phyloP scores from a whole-genome alignment of 2,888 invertebrate species.

The Hirtodrosophila alboralis region DNA sequence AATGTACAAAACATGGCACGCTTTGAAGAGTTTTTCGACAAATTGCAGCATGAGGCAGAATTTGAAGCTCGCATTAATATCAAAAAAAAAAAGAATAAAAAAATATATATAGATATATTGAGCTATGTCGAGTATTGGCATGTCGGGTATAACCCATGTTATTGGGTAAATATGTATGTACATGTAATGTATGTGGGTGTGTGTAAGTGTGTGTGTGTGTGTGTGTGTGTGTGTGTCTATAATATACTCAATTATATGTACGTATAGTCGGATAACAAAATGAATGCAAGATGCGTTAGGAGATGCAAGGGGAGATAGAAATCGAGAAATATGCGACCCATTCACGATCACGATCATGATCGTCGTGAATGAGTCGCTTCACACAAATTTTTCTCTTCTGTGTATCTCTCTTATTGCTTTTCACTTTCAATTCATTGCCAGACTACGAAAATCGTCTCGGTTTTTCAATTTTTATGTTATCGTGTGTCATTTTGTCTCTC shows the following conservation, averaged over 20 bases:
- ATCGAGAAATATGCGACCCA: no score
- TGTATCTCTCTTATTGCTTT: not conserved
- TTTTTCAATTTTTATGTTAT: conserved; percentile 12
- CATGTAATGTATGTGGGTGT: conserved; percentile 16
- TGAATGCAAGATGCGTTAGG: no score
- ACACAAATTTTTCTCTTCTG: no score
- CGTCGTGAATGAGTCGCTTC: no score
- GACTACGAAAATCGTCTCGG: conserved; percentile 10
- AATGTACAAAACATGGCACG: conserved; percentile 69
- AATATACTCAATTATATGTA: no score
- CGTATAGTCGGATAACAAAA: conserved; percentile 1
- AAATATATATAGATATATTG: conserved; percentile 35
- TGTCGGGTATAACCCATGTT: conserved; percentile 22
- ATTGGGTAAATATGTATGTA: conserved; percentile 23
- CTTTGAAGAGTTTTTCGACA: conserved; percentile 35
- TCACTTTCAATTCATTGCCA: conserved; percentile 2
- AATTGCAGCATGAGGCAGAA: conserved; percentile 40
- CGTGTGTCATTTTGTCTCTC: conserved; percentile 18
- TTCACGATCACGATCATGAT: no score
- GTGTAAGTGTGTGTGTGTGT: conserved; percentile 16
- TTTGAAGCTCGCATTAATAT: conserved; percentile 47
- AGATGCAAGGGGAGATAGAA: no score
- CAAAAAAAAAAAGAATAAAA: conserved; percentile 37
- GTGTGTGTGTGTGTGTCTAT: no score
- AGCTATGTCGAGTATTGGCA: conserved; percentile 22